These are phyloP conservation scores for Phycodurus eques DNA, from an alignment of 2,113 vertebrate genomes.

Conservation along the genomic window DNA sequence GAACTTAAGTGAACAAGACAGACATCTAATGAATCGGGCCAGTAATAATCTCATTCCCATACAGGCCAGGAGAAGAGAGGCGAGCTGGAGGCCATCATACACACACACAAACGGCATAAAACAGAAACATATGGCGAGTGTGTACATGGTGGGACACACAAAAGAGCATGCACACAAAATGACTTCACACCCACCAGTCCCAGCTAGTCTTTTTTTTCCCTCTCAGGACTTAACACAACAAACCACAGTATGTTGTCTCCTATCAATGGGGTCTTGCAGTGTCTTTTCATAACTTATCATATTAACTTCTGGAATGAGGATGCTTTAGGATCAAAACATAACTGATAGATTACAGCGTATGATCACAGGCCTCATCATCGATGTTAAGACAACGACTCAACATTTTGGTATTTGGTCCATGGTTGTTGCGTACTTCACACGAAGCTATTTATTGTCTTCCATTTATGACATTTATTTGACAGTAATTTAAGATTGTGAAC, in stretches of 20 bases:
- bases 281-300: background rate
- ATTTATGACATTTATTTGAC: background rate
- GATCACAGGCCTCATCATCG: background rate
- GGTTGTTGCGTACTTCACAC: background rate
- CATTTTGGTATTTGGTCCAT: background rate
- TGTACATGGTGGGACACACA: constrained; percentile 22
- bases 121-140: constrained; percentile 76
- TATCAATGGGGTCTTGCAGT: background rate
- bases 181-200: constrained; percentile 30
- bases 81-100: constrained; percentile 38
- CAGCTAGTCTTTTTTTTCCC: constrained; percentile 9
- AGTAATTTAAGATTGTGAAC: background rate
- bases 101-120: constrained; percentile 55
- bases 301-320: background rate
- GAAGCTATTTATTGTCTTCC: background rate
- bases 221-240: constrained; percentile 6
- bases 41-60: constrained; percentile 73
- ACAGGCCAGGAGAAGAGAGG: constrained; percentile 39
- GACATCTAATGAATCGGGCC: constrained; percentile 73
- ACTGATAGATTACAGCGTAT: background rate
- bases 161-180: constrained; percentile 31
- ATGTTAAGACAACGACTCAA: background rate
- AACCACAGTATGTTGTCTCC: constrained; percentile 11
- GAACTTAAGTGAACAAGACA: constrained; percentile 71
- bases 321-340: background rate